Evolutionary conservation across 37 sponge, comb jelly and placozoan species (phyloP).

Genomic region (Eunapius fragilis): DNA sequence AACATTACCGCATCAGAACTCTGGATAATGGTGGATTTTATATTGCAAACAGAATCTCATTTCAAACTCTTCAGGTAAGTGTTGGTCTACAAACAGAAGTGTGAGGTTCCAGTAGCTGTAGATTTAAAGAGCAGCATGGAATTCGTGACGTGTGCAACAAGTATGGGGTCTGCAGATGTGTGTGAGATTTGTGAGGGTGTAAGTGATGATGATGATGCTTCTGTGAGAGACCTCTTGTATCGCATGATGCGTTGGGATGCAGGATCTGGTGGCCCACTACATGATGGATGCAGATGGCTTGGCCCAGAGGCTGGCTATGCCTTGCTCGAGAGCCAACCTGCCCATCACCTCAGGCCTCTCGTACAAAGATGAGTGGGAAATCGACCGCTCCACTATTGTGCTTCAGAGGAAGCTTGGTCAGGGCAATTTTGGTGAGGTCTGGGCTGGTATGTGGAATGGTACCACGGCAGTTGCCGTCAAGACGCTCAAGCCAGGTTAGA

Average conservation of each 20-base stretch:
- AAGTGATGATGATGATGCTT: background rate
- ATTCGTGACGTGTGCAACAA: no score
- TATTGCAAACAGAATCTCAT: slow-evolving; percentile 65
- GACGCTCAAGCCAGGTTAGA: slow-evolving; percentile 80
- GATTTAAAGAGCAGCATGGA: no score
- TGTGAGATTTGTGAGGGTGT: background rate
- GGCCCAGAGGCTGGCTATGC: slow-evolving; percentile 57
- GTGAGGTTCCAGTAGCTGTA: no score
- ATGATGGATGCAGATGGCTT: slow-evolving; percentile 66
- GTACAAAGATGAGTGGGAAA: slow-evolving; percentile 92
- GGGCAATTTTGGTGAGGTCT: slow-evolving; percentile 93
- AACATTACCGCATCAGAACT: slow-evolving; percentile 86
- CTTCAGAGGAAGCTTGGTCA: slow-evolving; percentile 79
- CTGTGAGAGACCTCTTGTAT: no score
- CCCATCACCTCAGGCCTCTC: slow-evolving; percentile 70
- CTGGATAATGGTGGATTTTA: slow-evolving; percentile 75
- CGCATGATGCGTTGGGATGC: no score
- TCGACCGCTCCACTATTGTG: slow-evolving; percentile 74
- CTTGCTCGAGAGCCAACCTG: slow-evolving; percentile 62
- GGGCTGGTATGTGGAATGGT: slow-evolving; percentile 83
- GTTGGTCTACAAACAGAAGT: background rate
- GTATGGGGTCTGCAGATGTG: background rate
- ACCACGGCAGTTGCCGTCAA: slow-evolving; percentile 91
- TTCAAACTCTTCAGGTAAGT: slow-evolving; percentile 51
- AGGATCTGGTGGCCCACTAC: slow-evolving; percentile 77